These are phyloP conservation scores for Arenicola marina DNA, from an alignment of 2,888 invertebrate genomes.

Conservation along the genomic window DNA sequence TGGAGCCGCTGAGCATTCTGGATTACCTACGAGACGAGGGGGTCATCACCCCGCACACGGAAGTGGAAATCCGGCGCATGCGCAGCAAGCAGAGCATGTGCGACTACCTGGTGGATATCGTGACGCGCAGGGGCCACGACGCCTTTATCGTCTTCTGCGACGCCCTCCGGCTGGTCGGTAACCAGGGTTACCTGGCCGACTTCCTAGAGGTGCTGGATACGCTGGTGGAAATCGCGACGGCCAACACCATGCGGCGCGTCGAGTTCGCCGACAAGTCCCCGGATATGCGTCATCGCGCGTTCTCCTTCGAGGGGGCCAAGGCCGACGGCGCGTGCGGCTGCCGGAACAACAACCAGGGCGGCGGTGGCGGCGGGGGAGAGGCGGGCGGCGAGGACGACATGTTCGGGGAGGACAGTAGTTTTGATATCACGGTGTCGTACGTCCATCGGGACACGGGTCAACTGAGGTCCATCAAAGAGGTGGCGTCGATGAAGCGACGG, in stretches of 20 bases:
- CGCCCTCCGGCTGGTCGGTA: slow-evolving; percentile 38
- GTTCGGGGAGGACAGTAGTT: slow-evolving; percentile 43
- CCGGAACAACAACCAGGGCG: slow-evolving; percentile 14
- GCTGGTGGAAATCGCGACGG: slow-evolving; percentile 36
- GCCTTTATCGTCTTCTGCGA: slow-evolving; percentile 48
- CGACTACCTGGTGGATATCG: slow-evolving; percentile 28
- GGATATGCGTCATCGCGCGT: not conserved
- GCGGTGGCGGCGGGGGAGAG: too few relatives aligned
- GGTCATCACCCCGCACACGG: slow-evolving; percentile 10
- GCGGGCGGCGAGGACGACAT: slow-evolving; percentile 33
- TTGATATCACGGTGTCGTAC: slow-evolving; percentile 50
- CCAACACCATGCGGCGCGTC: not conserved
- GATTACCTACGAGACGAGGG: slow-evolving; percentile 16
- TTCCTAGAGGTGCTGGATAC: slow-evolving; percentile 48
- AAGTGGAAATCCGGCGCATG: slow-evolving; percentile 11
- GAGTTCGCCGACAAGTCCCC: not conserved
- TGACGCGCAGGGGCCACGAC: slow-evolving; percentile 19
- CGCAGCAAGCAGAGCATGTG: slow-evolving; percentile 9
- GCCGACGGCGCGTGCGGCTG: slow-evolving; percentile 6
- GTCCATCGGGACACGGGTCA: slow-evolving; percentile 44
- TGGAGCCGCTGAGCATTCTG: slow-evolving; percentile 22
- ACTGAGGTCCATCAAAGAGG: slow-evolving; percentile 47
- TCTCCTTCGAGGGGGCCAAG: not conserved
- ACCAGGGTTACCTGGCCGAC: slow-evolving; percentile 41
- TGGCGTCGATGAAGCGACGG: slow-evolving; percentile 44